Evolutionary conservation across 2,888 invertebrate genomes (phyloP).

Genomic region (Agapetus fuscipes): DNA sequence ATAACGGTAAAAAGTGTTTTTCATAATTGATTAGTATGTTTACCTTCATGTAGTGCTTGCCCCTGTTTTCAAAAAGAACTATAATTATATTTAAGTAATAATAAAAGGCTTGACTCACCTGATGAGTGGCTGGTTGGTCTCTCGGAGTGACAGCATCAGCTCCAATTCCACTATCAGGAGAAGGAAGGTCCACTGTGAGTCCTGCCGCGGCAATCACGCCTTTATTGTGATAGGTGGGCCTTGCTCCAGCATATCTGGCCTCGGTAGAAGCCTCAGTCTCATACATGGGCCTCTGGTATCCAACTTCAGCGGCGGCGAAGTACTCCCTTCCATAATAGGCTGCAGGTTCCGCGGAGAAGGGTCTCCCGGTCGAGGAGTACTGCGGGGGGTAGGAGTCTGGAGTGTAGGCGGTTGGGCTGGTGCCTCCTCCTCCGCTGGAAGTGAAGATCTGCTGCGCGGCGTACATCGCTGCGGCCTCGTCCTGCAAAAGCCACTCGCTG

Average conservation of each 20-base stretch:
- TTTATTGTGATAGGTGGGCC: conserved; percentile 63
- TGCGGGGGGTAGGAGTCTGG: conserved; percentile 30
- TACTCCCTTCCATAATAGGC: conserved; percentile 72
- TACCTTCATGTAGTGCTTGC: too few species aligned
- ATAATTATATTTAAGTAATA: too few species aligned
- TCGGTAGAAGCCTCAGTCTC: conserved; percentile 50
- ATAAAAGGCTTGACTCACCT: conserved; percentile 66
- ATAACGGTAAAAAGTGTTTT: too few species aligned
- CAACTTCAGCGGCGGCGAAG: conserved; percentile 52
- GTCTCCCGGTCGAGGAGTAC: conserved; percentile 41
- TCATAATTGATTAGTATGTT: too few species aligned
- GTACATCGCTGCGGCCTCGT: conserved; percentile 56
- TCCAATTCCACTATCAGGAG: conserved; percentile 93
- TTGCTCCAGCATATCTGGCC: conserved; percentile 49
- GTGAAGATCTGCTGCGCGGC: conserved; percentile 44
- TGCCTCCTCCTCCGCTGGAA: conserved; percentile 46
- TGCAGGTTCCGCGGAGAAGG: conserved; percentile 43
- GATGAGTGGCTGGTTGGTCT: conserved; percentile 81
- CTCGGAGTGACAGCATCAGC: conserved; percentile 87
- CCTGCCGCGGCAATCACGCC: conserved; percentile 67
- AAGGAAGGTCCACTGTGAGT: conserved; percentile 87
- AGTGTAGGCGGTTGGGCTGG: conserved; percentile 51
- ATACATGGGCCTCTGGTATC: conserved; percentile 44
- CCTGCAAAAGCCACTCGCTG: conserved; percentile 41
- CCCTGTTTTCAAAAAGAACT: too few species aligned